Percentiles rank a stretch among this genome's conserved stretches.
These are phyloP conservation scores for Arbacia lixula DNA, from an alignment of 53 echinoderm and acorn worm genomes.

Conservation along the genomic window DNA sequence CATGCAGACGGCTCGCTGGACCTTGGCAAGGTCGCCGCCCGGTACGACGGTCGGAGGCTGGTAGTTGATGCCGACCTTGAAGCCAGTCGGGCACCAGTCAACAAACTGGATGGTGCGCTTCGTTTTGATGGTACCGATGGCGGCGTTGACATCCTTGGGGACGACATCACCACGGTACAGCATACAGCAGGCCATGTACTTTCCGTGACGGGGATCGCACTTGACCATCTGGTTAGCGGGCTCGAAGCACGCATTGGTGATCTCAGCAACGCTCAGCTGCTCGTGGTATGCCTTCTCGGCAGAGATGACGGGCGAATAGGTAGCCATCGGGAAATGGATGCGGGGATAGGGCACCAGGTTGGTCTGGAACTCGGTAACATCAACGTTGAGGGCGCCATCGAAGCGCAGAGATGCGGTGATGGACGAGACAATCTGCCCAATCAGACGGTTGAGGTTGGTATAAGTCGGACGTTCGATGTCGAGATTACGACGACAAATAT, in stretches of 20 bases:
- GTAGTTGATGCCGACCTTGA: too few species aligned
- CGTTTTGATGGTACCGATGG: constrained; percentile 84
- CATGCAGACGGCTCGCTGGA: too few species aligned
- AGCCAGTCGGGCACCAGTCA: too few species aligned
- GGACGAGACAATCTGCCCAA: constrained; percentile 70
- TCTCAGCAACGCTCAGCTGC: too few species aligned
- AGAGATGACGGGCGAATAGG: constrained; percentile 53
- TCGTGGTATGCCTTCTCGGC: constrained; percentile 60
- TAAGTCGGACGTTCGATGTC: too few species aligned
- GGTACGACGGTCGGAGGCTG: too few species aligned
- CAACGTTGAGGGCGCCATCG: constrained; percentile 90
- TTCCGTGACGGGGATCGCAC: too few species aligned
- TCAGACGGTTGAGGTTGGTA: not conserved
- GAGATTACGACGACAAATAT: too few species aligned
- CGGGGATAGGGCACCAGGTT: constrained; percentile 86
- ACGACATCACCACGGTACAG: constrained; percentile 92
- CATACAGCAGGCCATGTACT: constrained; percentile 94
- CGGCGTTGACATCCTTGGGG: constrained; percentile 83
- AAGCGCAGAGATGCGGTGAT: constrained; percentile 83
- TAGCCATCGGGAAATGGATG: constrained; percentile 40
- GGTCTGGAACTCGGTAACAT: constrained; percentile 91
- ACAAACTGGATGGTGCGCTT: constrained; percentile 92
- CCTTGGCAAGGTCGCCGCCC: too few species aligned
- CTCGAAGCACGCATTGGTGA: too few species aligned
- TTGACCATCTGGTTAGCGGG: too few species aligned